phyloP scores from a whole-genome alignment of 2,888 invertebrate genomes.

The Spilosoma lubricipeda region DNA sequence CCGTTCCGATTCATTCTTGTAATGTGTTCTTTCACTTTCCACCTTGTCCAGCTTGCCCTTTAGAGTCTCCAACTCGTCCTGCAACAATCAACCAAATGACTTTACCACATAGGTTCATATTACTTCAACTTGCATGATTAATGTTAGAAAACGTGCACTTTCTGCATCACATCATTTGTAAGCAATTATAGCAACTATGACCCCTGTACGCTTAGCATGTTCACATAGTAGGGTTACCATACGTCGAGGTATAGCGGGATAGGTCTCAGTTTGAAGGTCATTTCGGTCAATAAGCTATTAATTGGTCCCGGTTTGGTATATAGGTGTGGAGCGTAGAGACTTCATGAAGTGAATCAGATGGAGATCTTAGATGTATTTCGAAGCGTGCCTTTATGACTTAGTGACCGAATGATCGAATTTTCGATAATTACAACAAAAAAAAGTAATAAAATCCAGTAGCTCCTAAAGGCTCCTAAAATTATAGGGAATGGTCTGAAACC shows the following conservation, averaged over 20 bases:
- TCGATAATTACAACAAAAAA: too few species aligned
- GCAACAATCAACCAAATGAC: slow-evolving; percentile 60
- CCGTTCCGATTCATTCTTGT: slow-evolving; percentile 95
- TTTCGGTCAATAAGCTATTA: too few species aligned
- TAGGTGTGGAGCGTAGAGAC: too few species aligned
- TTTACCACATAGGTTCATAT: slow-evolving; percentile 5
- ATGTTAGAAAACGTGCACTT: slow-evolving; percentile 38
- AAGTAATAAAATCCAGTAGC: too few species aligned
- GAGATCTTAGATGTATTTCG: background rate
- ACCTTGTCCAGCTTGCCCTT: slow-evolving; percentile 94
- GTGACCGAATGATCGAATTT: too few species aligned
- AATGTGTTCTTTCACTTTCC: slow-evolving; percentile 93
- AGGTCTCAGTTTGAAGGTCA: too few species aligned
- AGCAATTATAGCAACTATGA: slow-evolving; percentile 45
- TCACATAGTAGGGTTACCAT: background rate
- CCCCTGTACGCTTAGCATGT: slow-evolving; percentile 30
- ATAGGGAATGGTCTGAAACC: too few species aligned
- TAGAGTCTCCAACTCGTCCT: slow-evolving; percentile 95
- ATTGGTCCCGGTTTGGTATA: too few species aligned
- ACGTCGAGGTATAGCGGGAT: too few species aligned
- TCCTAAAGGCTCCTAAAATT: too few species aligned
- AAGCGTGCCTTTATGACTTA: too few species aligned
- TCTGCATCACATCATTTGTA: slow-evolving; percentile 42
- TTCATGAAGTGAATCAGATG: too few species aligned
- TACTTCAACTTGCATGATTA: background rate